Conservation (phyloP, 2,888 invertebrate genomes). For the Petrolisthes cinctipes region DNA sequence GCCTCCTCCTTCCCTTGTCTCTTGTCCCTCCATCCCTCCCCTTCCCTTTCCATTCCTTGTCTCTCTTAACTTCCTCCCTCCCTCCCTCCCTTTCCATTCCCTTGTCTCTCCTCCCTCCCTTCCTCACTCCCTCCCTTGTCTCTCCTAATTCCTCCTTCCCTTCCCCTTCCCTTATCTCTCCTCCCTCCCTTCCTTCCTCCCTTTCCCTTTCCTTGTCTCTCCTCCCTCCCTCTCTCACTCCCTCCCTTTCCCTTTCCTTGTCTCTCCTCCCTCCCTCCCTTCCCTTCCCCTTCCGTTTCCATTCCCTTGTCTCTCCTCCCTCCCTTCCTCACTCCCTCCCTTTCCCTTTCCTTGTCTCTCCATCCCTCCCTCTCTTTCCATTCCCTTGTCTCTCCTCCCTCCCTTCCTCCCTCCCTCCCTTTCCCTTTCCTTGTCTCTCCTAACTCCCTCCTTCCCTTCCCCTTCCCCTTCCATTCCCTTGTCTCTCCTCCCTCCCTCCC, state of each 20-base stretch:
- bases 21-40: background rate
- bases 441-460: background rate
- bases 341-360: background rate
- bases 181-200: background rate
- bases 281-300: background rate
- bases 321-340: background rate
- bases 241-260: background rate
- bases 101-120: background rate
- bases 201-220: background rate
- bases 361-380: background rate
- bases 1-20: background rate
- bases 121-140: background rate
- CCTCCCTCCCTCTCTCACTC: background rate
- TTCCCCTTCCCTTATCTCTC: background rate
- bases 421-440: background rate
- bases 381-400: background rate
- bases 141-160: background rate
- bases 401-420: too few species aligned
- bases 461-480: background rate
- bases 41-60: background rate
- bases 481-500: background rate
- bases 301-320: background rate
- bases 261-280: background rate
- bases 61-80: background rate
- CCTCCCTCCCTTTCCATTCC: background rate